These are phyloP conservation scores for Tichodroma muraria DNA, from an alignment of 2,113 vertebrate species.

Conservation along the genomic window DNA sequence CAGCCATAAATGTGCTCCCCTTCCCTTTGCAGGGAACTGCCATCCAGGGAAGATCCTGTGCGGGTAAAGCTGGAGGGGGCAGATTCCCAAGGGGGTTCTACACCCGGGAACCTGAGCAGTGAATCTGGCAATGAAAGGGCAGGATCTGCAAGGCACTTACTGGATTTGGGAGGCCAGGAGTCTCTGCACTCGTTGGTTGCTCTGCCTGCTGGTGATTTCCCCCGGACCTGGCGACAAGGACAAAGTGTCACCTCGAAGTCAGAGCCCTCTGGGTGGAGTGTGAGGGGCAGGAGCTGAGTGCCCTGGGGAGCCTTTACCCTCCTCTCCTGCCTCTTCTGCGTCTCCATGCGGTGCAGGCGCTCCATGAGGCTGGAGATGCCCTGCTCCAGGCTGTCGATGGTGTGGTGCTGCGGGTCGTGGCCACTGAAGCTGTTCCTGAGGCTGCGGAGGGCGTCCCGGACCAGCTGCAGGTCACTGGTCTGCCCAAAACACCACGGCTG, in stretches of 20 bases:
- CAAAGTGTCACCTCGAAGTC: accelerated
- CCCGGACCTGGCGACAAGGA: slow-evolving; percentile 69
- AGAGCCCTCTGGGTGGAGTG: background rate
- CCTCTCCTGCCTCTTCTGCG: slow-evolving; percentile 77
- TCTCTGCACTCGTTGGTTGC: slow-evolving; percentile 73
- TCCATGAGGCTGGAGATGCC: slow-evolving; percentile 92
- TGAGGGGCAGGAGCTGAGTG: background rate
- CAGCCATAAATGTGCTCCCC: background rate
- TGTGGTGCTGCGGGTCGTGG: slow-evolving; percentile 95
- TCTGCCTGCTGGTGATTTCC: slow-evolving; percentile 80
- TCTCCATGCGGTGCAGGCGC: slow-evolving; percentile 78
- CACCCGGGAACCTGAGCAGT: background rate
- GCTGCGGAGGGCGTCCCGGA: slow-evolving; percentile 88
- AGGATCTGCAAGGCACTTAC: slow-evolving; percentile 68
- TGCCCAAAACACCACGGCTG: slow-evolving; percentile 37
- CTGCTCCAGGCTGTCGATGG: slow-evolving; percentile 96
- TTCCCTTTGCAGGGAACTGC: background rate
- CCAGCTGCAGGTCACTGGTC: slow-evolving; percentile 89
- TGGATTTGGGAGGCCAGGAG: slow-evolving; percentile 83
- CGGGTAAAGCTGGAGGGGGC: background rate
- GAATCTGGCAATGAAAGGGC: too few species aligned
- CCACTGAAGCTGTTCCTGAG: slow-evolving; percentile 90
- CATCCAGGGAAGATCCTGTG: background rate
- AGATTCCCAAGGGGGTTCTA: background rate
- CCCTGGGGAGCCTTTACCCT: slow-evolving; percentile 50